phyloP scores from a whole-genome alignment of 2,113 vertebrate genomes.

The Aptenodytes forsteri region DNA sequence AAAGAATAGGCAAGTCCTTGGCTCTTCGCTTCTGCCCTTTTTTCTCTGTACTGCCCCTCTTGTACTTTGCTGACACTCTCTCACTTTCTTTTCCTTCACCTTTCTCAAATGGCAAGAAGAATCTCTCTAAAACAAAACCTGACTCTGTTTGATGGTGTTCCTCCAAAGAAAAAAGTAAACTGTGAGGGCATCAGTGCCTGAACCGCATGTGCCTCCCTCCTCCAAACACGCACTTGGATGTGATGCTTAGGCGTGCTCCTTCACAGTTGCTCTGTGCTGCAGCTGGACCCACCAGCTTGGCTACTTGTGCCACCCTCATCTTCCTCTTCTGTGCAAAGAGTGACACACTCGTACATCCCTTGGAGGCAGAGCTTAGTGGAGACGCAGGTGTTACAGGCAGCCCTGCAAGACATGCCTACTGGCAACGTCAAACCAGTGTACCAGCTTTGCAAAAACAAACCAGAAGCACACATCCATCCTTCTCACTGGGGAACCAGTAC shows the following conservation, averaged over 20 bases:
- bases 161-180: not conserved
- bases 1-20: not conserved
- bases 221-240: not conserved
- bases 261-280: not conserved
- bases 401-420: not conserved
- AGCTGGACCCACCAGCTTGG: not conserved
- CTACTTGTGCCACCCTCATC: not conserved
- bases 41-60: not conserved
- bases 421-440: not conserved
- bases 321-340: not conserved
- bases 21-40: not conserved
- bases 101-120: not conserved
- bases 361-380: not conserved
- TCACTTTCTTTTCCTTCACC: not conserved
- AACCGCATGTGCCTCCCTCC: not conserved
- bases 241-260: not conserved
- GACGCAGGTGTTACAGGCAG: not conserved
- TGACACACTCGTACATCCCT: not conserved
- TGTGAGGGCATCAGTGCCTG: not conserved
- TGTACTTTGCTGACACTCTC: not conserved
- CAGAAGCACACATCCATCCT: not conserved
- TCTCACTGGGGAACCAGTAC: not conserved
- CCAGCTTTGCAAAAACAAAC: not conserved
- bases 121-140: not conserved
- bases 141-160: not conserved